Percentiles rank a stretch among this genome's conserved stretches.
Conservation (phyloP, 2,888 invertebrate species). For the Pristionchus maxplancki region DNA sequence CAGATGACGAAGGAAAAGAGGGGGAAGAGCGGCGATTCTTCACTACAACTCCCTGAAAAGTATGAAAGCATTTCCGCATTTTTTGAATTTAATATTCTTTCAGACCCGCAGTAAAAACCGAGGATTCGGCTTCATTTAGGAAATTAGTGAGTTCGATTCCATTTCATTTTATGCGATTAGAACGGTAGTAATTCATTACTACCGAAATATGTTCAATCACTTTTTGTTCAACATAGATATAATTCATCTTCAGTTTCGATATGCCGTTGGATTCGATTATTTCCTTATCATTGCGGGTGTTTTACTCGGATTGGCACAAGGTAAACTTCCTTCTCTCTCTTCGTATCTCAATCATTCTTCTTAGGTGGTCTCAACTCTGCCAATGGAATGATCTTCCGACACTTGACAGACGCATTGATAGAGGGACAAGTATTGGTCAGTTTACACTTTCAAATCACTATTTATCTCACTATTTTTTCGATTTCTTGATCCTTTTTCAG, state of each 20-base stretch:
- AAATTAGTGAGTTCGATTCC: not conserved
- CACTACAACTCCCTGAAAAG: constrained; percentile 26
- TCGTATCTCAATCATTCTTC: constrained; percentile 42
- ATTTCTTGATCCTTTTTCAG: constrained; percentile 18
- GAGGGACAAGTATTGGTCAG: constrained; percentile 54
- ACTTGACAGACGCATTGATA: constrained; percentile 59
- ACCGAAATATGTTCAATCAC: not conserved
- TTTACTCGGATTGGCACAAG: constrained; percentile 54
- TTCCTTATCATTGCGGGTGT: constrained; percentile 54
- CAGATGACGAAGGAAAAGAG: constrained; percentile 9
- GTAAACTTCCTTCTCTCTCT: constrained; percentile 13
- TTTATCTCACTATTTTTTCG: not conserved
- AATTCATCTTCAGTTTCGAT: constrained; percentile 57
- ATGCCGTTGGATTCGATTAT: constrained; percentile 56
- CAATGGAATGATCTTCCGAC: constrained; percentile 54
- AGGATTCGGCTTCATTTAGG: constrained; percentile 23
- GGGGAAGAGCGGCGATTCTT: not conserved
- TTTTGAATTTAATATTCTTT: not conserved
- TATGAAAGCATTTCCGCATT: not conserved
- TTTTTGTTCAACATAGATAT: too few relatives aligned
- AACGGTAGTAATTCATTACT: not conserved
- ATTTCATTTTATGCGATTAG: not conserved
- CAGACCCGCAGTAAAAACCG: constrained; percentile 1
- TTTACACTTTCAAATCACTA: not conserved
- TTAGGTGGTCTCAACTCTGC: constrained; percentile 46